phyloP scores from a whole-genome alignment of 2,113 vertebrate species.

The Dasypus novemcinctus region DNA sequence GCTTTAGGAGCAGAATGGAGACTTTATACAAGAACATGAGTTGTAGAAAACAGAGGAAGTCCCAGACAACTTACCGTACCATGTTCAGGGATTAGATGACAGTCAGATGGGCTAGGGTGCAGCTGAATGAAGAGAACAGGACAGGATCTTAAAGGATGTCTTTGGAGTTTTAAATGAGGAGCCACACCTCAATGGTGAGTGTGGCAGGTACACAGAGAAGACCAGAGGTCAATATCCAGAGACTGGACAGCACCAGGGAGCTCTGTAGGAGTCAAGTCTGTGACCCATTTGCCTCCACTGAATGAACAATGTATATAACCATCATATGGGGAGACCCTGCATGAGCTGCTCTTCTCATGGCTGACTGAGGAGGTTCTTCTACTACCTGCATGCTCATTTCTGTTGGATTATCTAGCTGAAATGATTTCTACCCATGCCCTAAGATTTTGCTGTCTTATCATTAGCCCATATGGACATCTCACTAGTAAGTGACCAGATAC shows the following conservation, averaged over 20 bases:
- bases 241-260: not conserved
- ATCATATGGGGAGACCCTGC: not conserved
- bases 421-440: not conserved
- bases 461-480: not conserved
- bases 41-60: not conserved
- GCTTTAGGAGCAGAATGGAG: not conserved
- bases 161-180: not conserved
- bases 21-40: accelerated
- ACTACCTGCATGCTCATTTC: not conserved
- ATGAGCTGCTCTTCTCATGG: not conserved
- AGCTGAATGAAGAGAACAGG: not conserved
- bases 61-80: not conserved
- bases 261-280: not conserved
- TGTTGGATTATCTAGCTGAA: not conserved
- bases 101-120: not conserved
- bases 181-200: not conserved
- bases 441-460: not conserved
- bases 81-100: not conserved
- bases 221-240: not conserved
- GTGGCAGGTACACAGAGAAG: not conserved
- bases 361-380: not conserved
- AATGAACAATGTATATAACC: not conserved
- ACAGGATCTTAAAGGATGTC: not conserved
- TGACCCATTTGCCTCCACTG: not conserved
- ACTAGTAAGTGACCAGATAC: not conserved